Conservation (phyloP, 2,797 vertebrate genomes). For the Tadarida brasiliensis region DNA sequence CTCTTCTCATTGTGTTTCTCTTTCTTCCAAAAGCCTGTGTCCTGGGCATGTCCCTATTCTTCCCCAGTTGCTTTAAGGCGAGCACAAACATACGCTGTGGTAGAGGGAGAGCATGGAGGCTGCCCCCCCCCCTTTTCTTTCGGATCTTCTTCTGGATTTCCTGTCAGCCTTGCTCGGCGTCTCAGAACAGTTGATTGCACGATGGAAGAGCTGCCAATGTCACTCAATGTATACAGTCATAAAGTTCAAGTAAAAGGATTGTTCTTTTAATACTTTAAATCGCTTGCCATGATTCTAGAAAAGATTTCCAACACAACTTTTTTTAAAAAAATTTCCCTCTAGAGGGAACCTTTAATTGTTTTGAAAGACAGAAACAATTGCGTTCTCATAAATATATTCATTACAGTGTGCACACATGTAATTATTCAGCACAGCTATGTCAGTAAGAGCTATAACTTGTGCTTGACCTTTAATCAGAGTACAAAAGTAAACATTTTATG, state of each 20-base stretch:
- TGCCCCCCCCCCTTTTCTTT: accelerated
- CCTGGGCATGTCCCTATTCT: background rate
- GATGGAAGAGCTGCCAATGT: background rate
- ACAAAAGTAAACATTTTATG: background rate
- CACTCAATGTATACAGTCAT: background rate
- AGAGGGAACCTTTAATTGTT: slow-evolving; percentile 58
- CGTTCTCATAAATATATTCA: slow-evolving; percentile 68
- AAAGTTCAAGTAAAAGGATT: slow-evolving; percentile 36
- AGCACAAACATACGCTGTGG: background rate
- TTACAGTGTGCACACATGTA: slow-evolving; percentile 28
- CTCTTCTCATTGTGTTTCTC: background rate
- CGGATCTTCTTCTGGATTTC: background rate
- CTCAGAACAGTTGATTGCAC: background rate
- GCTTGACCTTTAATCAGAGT: slow-evolving; percentile 19
- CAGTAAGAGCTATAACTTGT: slow-evolving; percentile 44
- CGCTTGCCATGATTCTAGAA: slow-evolving; percentile 48
- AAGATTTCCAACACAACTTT: slow-evolving; percentile 56
- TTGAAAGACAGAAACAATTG: slow-evolving; percentile 68
- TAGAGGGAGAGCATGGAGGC: background rate
- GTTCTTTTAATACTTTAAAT: slow-evolving; percentile 59
- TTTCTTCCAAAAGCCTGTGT: background rate
- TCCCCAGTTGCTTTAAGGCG: background rate
- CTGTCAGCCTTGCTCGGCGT: background rate
- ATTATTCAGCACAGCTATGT: slow-evolving; percentile 40
- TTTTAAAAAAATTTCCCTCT: background rate